Evolutionary conservation across 1,140 invertebrate species (phyloP).

Genomic region (Nephotettix cincticeps): DNA sequence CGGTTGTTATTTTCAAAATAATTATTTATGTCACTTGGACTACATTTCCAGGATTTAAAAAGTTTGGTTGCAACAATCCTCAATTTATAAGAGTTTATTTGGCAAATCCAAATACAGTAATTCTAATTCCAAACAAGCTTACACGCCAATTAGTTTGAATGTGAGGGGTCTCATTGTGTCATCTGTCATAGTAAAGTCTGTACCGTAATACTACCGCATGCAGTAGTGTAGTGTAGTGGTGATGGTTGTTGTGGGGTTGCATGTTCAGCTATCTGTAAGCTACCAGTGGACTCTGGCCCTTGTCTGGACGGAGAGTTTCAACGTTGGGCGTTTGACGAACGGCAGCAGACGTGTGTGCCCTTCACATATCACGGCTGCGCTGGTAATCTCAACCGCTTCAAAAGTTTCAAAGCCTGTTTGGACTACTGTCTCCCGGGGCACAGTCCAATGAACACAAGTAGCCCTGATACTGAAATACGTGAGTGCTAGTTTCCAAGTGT

Average conservation of each 20-base stretch:
- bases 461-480: conserved; percentile 6
- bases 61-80: too few species aligned
- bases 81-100: too few species aligned
- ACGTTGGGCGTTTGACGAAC: conserved; percentile 61
- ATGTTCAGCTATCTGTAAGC: conserved; percentile 53
- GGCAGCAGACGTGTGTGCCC: conserved; percentile 53
- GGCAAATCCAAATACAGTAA: too few species aligned
- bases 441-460: background rate
- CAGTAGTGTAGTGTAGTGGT: background rate
- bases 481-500: too few species aligned
- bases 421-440: conserved; percentile 45
- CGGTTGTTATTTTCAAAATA: too few species aligned
- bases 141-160: too few species aligned
- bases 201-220: too few species aligned
- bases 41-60: too few species aligned
- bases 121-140: too few species aligned
- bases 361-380: conserved; percentile 66
- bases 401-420: conserved; percentile 56
- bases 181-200: too few species aligned
- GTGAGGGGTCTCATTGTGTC: too few species aligned
- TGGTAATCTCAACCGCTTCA: conserved; percentile 69
- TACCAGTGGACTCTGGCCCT: conserved; percentile 55
- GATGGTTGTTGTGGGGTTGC: background rate
- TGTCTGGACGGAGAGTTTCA: conserved; percentile 57
- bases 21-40: too few species aligned